A percentile compares a stretch with the other conserved stretches of the same genome.
phyloP scores from a whole-genome alignment of 2,113 vertebrate genomes.

The Choloepus hoffmanni region DNA sequence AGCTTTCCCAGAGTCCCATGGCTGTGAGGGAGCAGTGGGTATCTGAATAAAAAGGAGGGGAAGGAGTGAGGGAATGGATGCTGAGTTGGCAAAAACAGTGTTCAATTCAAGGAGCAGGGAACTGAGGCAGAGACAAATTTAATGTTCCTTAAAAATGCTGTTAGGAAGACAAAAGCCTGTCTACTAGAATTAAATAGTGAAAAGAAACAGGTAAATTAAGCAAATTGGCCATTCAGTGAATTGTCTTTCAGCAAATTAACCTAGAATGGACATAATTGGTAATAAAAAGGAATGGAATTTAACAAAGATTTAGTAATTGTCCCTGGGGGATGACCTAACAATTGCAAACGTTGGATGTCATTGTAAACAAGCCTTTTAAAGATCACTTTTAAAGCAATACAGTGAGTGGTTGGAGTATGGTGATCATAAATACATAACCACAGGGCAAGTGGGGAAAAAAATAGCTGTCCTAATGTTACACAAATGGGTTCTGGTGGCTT shows the following conservation, averaged over 20 bases:
- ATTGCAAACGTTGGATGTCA: slow-evolving; percentile 54
- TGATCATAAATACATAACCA: not conserved
- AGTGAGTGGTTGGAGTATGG: not conserved
- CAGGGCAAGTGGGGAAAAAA: not conserved
- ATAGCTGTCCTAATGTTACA: not conserved
- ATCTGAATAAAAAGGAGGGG: not conserved
- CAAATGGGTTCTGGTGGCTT: slow-evolving; percentile 13
- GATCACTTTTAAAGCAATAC: slow-evolving; percentile 54
- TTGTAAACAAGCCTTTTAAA: slow-evolving; percentile 73
- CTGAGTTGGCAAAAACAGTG: not conserved
- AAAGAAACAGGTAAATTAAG: slow-evolving; percentile 77
- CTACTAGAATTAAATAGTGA: slow-evolving; percentile 57
- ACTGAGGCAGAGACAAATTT: not conserved
- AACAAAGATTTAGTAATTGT: slow-evolving; percentile 59
- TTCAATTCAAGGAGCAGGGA: not conserved
- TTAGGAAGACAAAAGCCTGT: slow-evolving; percentile 28
- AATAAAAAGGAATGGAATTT: slow-evolving; percentile 69
- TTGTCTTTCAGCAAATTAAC: slow-evolving; percentile 74
- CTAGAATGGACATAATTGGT: slow-evolving; percentile 65
- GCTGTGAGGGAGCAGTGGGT: not conserved
- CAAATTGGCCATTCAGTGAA: slow-evolving; percentile 59
- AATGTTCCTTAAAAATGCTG: not conserved
- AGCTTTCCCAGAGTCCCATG: not conserved
- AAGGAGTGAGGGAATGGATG: accelerated
- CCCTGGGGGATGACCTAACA: slow-evolving; percentile 57